phyloP scores from a whole-genome alignment of 2,888 invertebrate species.

The Zaprionus lineosus region DNA sequence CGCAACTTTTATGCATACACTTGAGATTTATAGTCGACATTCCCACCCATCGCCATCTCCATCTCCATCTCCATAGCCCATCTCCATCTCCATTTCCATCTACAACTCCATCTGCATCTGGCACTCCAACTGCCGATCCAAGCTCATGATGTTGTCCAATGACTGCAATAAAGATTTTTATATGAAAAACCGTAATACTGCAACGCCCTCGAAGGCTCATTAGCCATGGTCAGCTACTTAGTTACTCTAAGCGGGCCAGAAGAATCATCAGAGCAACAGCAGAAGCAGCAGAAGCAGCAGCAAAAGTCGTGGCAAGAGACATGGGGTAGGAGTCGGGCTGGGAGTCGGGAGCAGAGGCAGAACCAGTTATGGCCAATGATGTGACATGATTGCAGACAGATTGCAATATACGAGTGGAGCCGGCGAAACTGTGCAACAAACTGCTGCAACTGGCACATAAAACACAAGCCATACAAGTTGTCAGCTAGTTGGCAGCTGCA shows the following conservation, averaged over 20 bases:
- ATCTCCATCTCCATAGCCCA: background rate
- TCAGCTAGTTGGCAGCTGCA: conserved; percentile 76
- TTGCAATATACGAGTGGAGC: conserved; percentile 66
- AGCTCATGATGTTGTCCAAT: conserved; percentile 2
- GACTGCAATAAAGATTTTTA: conserved; percentile 54
- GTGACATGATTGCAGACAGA: conserved; percentile 78
- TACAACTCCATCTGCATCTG: no score
- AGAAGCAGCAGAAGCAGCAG: background rate
- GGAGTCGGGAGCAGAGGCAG: conserved; percentile 29
- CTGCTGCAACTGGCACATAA: conserved; percentile 64
- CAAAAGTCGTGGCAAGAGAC: background rate
- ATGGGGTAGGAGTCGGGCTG: no score
- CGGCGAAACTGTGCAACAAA: conserved; percentile 45
- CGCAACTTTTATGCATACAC: conserved; percentile 66
- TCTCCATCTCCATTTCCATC: background rate
- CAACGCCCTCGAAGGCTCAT: conserved; percentile 69
- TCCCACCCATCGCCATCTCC: background rate
- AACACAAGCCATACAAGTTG: conserved; percentile 75
- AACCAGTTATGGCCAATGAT: conserved; percentile 73
- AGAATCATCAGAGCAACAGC: conserved; percentile 12
- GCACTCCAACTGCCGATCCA: background rate
- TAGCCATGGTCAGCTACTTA: conserved; percentile 52
- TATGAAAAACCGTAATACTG: conserved; percentile 42
- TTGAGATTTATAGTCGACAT: conserved; percentile 57
- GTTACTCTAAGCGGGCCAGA: conserved; percentile 21